Percentiles rank a stretch among this genome's conserved stretches.
These are phyloP conservation scores for Bryconaethiops microstoma DNA, from an alignment of 2,797 vertebrate genomes.

Conservation along the genomic window DNA sequence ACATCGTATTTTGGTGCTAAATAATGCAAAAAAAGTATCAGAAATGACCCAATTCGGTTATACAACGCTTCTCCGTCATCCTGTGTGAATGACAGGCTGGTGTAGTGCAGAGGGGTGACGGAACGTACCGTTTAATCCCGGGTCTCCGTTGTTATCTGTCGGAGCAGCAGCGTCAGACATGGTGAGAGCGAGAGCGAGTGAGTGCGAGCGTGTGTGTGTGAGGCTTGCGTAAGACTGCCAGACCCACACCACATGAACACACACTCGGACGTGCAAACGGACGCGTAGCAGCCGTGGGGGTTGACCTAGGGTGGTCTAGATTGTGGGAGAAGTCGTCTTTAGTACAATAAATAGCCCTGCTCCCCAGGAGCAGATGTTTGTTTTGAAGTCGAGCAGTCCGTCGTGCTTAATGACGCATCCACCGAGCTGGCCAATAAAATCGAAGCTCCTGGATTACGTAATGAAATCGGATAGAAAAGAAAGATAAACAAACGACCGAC, in stretches of 20 bases:
- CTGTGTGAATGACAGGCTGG: slow-evolving; percentile 22
- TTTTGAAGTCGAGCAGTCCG: slow-evolving; percentile 20
- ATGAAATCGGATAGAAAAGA: slow-evolving; percentile 15
- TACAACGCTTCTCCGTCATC: not conserved
- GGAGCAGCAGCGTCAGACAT: slow-evolving; percentile 75
- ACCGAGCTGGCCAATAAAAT: slow-evolving; percentile 49
- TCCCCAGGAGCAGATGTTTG: not conserved
- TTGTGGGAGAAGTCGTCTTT: not conserved
- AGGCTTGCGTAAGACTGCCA: slow-evolving; percentile 66
- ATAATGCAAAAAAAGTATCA: slow-evolving; percentile 53
- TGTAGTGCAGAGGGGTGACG: accelerated
- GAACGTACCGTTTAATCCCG: slow-evolving; percentile 78
- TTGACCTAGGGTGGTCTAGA: slow-evolving; percentile 16
- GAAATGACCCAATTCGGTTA: accelerated
- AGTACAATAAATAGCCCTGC: not conserved
- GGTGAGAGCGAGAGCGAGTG: slow-evolving; percentile 29
- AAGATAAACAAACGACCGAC: not conserved
- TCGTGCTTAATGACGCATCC: slow-evolving; percentile 63
- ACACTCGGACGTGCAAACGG: slow-evolving; percentile 59
- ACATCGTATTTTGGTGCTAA: slow-evolving; percentile 49
- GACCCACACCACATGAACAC: slow-evolving; percentile 49
- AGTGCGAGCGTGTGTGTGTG: slow-evolving; percentile 34
- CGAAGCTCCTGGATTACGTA: slow-evolving; percentile 57
- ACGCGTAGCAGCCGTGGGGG: slow-evolving; percentile 32
- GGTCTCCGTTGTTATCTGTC: slow-evolving; percentile 75